phyloP scores from a whole-genome alignment of 2,888 invertebrate genomes.

The Eremobia ochroleuca region DNA sequence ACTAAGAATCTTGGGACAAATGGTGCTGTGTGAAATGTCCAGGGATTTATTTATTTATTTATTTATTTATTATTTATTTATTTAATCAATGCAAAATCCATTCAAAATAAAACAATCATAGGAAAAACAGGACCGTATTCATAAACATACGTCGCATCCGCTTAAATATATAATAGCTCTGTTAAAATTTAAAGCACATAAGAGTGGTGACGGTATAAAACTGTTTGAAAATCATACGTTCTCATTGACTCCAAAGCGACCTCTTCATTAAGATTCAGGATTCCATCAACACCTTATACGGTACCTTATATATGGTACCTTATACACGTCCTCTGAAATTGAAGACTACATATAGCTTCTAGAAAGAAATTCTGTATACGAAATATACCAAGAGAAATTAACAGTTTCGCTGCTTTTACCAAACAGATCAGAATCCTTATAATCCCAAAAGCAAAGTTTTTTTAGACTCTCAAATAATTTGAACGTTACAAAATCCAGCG shows the following conservation, averaged over 20 bases:
- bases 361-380: neutral
- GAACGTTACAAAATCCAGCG: constrained; percentile 66
- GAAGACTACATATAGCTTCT: neutral
- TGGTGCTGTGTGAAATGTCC: no score
- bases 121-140: constrained; percentile 8
- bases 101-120: constrained; percentile 42
- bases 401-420: neutral
- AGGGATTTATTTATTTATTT: no score
- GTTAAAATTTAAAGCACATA: neutral
- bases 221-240: neutral
- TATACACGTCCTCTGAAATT: neutral
- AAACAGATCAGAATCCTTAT: neutral
- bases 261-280: neutral
- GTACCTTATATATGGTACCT: neutral
- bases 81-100: constrained; percentile 9
- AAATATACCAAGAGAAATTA: neutral
- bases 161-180: neutral
- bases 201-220: neutral
- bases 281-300: neutral
- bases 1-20: no score
- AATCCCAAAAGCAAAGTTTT: constrained; percentile 35
- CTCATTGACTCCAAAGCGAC: neutral
- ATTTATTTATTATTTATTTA: no score
- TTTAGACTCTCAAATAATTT: constrained; percentile 50
- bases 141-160: neutral